Conservation (phyloP, 2,888 invertebrate species). For the Thyatira batis region DNA sequence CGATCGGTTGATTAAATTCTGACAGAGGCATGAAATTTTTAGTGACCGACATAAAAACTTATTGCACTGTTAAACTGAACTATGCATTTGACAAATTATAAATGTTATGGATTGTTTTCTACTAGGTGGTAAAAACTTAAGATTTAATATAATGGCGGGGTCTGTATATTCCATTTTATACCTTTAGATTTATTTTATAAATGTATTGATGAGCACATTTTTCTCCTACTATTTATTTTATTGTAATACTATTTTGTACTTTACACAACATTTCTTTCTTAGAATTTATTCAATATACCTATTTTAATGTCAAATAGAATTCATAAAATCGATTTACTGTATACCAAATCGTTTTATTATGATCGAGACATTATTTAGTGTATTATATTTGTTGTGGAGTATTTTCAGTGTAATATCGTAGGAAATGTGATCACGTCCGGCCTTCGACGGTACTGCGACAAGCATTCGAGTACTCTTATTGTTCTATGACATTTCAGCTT, state of each 20-base stretch:
- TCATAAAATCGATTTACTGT: slow-evolving; percentile 32
- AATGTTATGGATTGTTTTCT: too few species aligned
- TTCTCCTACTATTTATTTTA: slow-evolving; percentile 1
- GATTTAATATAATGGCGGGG: too few species aligned
- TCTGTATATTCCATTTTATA: too few species aligned
- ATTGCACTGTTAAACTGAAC: too few species aligned
- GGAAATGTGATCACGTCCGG: slow-evolving; percentile 78
- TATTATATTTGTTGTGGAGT: slow-evolving; percentile 67
- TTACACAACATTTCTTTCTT: slow-evolving; percentile 3
- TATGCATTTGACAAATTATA: too few species aligned
- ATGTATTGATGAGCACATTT: background rate
- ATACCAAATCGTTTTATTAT: slow-evolving; percentile 56
- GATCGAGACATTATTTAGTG: slow-evolving; percentile 52
- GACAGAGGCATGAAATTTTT: background rate
- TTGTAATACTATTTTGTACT: slow-evolving; percentile 1
- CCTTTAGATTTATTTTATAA: background rate
- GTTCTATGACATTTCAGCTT: slow-evolving; percentile 81
- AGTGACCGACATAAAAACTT: background rate
- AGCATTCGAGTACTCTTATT: slow-evolving; percentile 62
- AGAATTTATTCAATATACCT: slow-evolving; percentile 20
- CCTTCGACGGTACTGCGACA: slow-evolving; percentile 69
- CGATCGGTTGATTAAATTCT: slow-evolving; percentile 1
- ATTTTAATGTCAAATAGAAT: slow-evolving; percentile 38
- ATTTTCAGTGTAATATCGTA: slow-evolving; percentile 60
- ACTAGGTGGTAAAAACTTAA: too few species aligned